phyloP scores from a whole-genome alignment of 2,888 invertebrate genomes.

The Drosophila siamana region DNA sequence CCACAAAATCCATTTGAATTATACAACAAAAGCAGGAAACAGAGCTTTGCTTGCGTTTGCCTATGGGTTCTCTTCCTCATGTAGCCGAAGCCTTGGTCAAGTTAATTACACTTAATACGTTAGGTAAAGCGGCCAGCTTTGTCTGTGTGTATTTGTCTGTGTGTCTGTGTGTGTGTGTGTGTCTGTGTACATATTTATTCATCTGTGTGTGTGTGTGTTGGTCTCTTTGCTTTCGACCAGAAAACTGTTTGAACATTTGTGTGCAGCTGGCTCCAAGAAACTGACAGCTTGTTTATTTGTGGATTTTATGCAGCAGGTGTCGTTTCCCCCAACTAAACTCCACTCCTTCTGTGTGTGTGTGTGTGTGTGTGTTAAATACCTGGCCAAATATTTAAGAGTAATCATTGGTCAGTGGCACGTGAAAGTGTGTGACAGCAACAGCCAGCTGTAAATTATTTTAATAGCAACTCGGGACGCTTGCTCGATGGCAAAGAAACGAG shows the following conservation, averaged over 20 bases:
- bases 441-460: slow-evolving; percentile 58
- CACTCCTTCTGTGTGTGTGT: slow-evolving; percentile 1
- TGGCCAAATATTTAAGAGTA: slow-evolving; percentile 65
- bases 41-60: slow-evolving; percentile 8
- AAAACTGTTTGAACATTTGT: slow-evolving; percentile 70
- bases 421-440: slow-evolving; percentile 35
- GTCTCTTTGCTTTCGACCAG: slow-evolving; percentile 53
- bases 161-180: slow-evolving; percentile 18
- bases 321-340: slow-evolving; percentile 10
- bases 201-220: slow-evolving; percentile 16
- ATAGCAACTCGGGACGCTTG: no score
- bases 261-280: slow-evolving; percentile 56
- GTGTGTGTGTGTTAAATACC: slow-evolving; percentile 52
- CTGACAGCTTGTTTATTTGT: slow-evolving; percentile 61
- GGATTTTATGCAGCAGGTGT: slow-evolving; percentile 50
- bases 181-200: slow-evolving; percentile 20
- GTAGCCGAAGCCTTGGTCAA: slow-evolving; percentile 48
- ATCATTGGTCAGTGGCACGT: slow-evolving; percentile 46
- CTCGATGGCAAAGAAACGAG: background rate
- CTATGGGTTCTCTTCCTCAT: background rate
- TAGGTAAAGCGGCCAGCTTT: slow-evolving; percentile 37
- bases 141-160: slow-evolving; percentile 24
- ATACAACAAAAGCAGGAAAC: slow-evolving; percentile 50
- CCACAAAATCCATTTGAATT: slow-evolving; percentile 77
- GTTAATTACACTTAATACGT: slow-evolving; percentile 79